These are phyloP conservation scores for Chaetops frenatus DNA, from an alignment of 2,113 vertebrate genomes.

Conservation along the genomic window DNA sequence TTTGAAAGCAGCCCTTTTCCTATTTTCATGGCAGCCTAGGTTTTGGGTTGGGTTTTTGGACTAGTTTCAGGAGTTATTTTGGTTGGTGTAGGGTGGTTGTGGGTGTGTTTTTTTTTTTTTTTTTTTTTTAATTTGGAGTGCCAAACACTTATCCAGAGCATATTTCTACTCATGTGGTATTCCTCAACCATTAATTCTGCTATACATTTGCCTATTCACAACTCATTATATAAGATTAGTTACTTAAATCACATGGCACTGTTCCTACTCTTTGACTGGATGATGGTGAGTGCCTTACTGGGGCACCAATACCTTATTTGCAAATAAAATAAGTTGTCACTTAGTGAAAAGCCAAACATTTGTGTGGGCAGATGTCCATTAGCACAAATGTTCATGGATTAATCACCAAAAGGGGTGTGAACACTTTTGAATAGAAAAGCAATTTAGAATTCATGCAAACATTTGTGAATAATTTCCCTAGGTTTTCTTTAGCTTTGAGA, in stretches of 20 bases:
- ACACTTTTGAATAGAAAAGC: slow-evolving; percentile 39
- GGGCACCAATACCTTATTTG: slow-evolving; percentile 51
- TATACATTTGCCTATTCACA: slow-evolving; percentile 11
- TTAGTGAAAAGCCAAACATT: slow-evolving; percentile 55
- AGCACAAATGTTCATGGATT: slow-evolving; percentile 62
- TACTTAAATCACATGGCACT: neutral
- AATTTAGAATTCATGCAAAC: slow-evolving; percentile 51
- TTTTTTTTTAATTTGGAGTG: neutral
- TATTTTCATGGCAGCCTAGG: neutral
- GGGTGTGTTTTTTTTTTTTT: neutral
- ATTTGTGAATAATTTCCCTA: slow-evolving; percentile 32
- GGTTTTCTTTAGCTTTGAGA: neutral
- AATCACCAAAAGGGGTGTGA: slow-evolving; percentile 56
- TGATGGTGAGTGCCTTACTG: neutral
- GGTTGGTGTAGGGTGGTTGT: neutral
- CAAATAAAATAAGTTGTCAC: slow-evolving; percentile 65
- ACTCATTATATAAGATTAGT: slow-evolving; percentile 7
- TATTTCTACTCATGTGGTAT: neutral
- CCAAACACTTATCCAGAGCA: neutral
- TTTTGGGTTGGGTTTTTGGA: neutral
- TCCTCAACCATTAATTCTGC: neutral
- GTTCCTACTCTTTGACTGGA: slow-evolving; percentile 7
- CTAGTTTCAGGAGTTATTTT: neutral
- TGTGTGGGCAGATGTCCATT: slow-evolving; percentile 60
- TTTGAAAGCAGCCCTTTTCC: neutral